Evolutionary conservation across 2,797 vertebrate species (phyloP), one percentile per base, ranked within the genome.

Genomic region (Epinephelus coioides): DNA sequence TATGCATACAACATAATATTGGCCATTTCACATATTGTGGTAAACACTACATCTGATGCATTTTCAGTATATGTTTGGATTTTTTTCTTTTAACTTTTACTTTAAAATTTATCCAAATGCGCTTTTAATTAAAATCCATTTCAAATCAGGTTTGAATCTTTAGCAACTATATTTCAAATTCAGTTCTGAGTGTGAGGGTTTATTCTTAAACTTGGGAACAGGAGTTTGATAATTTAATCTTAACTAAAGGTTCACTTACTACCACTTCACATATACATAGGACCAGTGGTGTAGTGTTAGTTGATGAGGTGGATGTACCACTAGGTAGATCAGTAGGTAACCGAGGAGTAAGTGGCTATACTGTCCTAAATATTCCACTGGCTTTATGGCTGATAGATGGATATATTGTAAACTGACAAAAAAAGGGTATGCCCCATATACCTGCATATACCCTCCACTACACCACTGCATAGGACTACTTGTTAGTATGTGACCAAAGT

Each of bases 21-120:
- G 72, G 53, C 60, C 12, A 30, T 53, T 73, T 61, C 0, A 76
- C 40, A 76, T 65, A 38, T 14, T 66, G 15, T 63, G 47, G 62
- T 74, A 53, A 74, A 67, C 44, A 21, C 43, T 49, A 13, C 34
- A 76, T 50, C 19, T n/a, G 25, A 40, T 72, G 50, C 34, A 73
- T 73, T 86, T 79, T 60, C 62, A 78, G 21, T 61, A 62, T 62
- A 55, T 73, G 59, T 40, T 13, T 54, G 23, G 17, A 55, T 46
- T 69, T 65, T 1, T 30, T 55, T 67, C 1, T 53, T 47, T 21
- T 25, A n/a, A 7, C 11, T 68, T 13, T 55, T 21, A 47, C 44
- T 74, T 67, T 0, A 65, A 54, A 70, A 54, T 25, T n/a, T 40
- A 57, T 59, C 10, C 25, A 60, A 71, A 80, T 65, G 25, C 30